Evolutionary conservation across 2,888 invertebrate genomes (phyloP).

Genomic region (Diaprepes abbreviatus): DNA sequence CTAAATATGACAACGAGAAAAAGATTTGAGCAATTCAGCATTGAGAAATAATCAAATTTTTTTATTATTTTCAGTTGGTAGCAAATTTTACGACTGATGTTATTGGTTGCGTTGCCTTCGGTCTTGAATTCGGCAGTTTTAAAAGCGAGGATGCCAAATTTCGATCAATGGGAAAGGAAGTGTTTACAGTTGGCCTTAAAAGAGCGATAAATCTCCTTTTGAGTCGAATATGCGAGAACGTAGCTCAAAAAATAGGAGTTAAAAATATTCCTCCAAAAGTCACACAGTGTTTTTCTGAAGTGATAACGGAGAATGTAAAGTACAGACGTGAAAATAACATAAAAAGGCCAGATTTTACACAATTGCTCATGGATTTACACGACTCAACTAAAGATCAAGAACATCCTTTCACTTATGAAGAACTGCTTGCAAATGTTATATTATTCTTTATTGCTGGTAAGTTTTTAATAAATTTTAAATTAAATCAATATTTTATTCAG

Average conservation of each 20-base stretch:
- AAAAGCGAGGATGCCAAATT: slow-evolving; percentile 69
- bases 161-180: slow-evolving; percentile 49
- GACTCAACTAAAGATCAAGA: slow-evolving; percentile 43
- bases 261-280: slow-evolving; percentile 15
- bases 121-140: slow-evolving; percentile 72
- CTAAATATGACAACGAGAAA: too few species aligned
- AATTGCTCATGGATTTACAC: slow-evolving; percentile 51
- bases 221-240: slow-evolving; percentile 9
- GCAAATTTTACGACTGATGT: slow-evolving; percentile 52
- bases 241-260: not conserved
- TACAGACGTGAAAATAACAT: slow-evolving; percentile 50
- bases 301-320: slow-evolving; percentile 42
- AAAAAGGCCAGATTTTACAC: slow-evolving; percentile 51
- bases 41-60: too few species aligned
- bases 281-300: slow-evolving; percentile 24
- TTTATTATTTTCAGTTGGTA: too few species aligned
- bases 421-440: slow-evolving; percentile 49
- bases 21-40: too few species aligned
- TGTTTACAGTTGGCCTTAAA: not conserved
- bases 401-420: slow-evolving; percentile 49
- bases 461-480: too few species aligned
- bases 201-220: not conserved
- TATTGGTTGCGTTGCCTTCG: slow-evolving; percentile 71
- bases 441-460: slow-evolving; percentile 40
- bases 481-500: too few species aligned